These are phyloP conservation scores for Apantesis nais DNA, from an alignment of 2,888 invertebrate species.

Conservation along the genomic window DNA sequence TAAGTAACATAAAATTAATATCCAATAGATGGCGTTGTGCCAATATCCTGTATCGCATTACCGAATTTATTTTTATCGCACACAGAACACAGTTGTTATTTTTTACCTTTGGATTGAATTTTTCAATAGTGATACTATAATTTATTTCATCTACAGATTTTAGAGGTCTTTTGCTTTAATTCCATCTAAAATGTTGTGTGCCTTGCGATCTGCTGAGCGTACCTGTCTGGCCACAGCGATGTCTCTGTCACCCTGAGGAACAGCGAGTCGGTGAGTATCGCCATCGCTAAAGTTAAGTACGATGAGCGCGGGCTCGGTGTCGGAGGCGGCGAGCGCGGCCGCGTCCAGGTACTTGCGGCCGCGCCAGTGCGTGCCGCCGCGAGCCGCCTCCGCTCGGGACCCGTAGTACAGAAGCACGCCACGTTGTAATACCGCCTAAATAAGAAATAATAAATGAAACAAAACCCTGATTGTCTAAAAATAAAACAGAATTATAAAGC, in stretches of 20 bases:
- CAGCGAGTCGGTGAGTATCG: constrained; percentile 83
- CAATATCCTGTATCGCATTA: background rate
- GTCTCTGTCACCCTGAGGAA: constrained; percentile 66
- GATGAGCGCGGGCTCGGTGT: constrained; percentile 77
- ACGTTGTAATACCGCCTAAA: constrained; percentile 87
- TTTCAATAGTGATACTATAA: background rate
- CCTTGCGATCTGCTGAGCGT: constrained; percentile 10
- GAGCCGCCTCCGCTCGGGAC: constrained; percentile 87
- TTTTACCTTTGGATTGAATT: too few species aligned
- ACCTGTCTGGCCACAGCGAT: constrained; percentile 76
- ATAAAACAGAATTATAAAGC: too few species aligned
- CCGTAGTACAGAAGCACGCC: constrained; percentile 88
- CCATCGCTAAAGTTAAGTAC: constrained; percentile 85
- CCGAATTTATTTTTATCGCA: background rate
- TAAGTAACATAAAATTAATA: too few species aligned
- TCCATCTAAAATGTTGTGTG: background rate
- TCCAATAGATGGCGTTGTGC: background rate
- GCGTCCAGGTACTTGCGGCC: constrained; percentile 89
- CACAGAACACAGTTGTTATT: too few species aligned
- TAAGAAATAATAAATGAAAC: too few species aligned
- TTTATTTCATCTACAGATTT: background rate
- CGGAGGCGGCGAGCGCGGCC: constrained; percentile 78
- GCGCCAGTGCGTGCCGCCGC: constrained; percentile 82
- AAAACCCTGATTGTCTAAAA: too few species aligned
- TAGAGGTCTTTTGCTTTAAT: background rate